Percentiles rank a stretch among this genome's conserved stretches.
Evolutionary conservation across 2,113 vertebrate species (phyloP).

Genomic region (Probosciger aterrimus): DNA sequence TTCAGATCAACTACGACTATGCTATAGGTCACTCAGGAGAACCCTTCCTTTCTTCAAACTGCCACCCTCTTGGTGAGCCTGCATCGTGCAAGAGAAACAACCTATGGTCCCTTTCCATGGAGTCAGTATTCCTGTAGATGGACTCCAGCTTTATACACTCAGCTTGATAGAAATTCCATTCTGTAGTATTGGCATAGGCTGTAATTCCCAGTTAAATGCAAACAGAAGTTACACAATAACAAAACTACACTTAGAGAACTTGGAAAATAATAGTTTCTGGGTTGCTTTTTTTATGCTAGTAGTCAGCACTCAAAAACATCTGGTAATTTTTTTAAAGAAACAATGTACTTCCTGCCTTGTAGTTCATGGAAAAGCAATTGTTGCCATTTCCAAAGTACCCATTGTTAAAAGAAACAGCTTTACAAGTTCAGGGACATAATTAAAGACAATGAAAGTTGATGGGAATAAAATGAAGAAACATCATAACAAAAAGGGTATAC

Average conservation of each 20-base stretch:
- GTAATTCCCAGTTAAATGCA: conserved; percentile 35
- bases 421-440: conserved; percentile 61
- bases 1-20: neutral
- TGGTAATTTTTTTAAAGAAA: conserved; percentile 56
- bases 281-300: neutral
- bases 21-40: neutral
- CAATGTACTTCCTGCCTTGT: conserved; percentile 56
- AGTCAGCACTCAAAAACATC: conserved; percentile 31
- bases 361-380: conserved; percentile 52
- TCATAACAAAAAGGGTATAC: conserved; percentile 20
- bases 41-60: neutral
- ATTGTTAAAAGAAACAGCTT: conserved; percentile 58
- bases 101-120: neutral
- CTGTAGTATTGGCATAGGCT: neutral
- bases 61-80: neutral
- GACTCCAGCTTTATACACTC: neutral
- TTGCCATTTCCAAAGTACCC: conserved; percentile 25
- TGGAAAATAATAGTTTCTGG: conserved; percentile 28
- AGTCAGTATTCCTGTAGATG: neutral
- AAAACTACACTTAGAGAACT: neutral
- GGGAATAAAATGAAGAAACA: conserved; percentile 61
- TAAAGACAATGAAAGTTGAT: conserved; percentile 66
- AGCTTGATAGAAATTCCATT: neutral
- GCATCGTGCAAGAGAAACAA: neutral
- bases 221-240: conserved; percentile 41